Base-by-base conservation (phyloP, 2,888 invertebrate genomes). In the Brachypalpus laphriformis region DNA sequence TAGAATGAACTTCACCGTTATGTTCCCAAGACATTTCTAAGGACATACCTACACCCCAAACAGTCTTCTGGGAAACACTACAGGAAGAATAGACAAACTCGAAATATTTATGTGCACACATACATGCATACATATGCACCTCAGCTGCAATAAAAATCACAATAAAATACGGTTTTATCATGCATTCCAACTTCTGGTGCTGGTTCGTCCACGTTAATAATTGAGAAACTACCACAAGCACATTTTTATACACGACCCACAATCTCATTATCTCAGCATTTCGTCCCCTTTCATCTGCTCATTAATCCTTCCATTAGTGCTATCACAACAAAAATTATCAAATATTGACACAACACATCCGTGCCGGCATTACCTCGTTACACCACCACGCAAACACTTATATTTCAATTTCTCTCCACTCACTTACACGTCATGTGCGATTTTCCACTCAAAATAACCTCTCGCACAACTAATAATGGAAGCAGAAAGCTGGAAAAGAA, bases 311-410 rank as follows among this genome's bases (percentile, higher is more conserved):
- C 75, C 75, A 75, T 75, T 75, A 75, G 65, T 66, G 57, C 66
- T 76, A 51, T 59, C 51, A 70, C 42, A 77, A 70, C 59, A 77
- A 56, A 75, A 66, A 68, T 49, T 68, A 57, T 37, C 40, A 76
- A 77, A 77, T 77, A 70, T 77, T 77, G 76, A 77, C 70, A 70
- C 59, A 77, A 77, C 51, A 77, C 51, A 68, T 70, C 57, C 68
- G n/a, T 54, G 51, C 2, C 61, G 20, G 42, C 16, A 65, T 8
- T n/a, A 40, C 22, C 20, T 49, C 57, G 16, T 28, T 45, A 47
- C 47, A 49, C 68, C 42, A 11, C 28, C 34, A 34, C 37, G 22
- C 42, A 65, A 65, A 59, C 68, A 77, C 61, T 70, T 70, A 51
- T 45, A 61, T 61, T 68, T 61, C 68, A 70, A 68, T 68, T 70